Evolutionary conservation across 2,888 invertebrate species (phyloP), one percentile per base, ranked within the genome.

Genomic region (Himalopsyche kuldschensis): DNA sequence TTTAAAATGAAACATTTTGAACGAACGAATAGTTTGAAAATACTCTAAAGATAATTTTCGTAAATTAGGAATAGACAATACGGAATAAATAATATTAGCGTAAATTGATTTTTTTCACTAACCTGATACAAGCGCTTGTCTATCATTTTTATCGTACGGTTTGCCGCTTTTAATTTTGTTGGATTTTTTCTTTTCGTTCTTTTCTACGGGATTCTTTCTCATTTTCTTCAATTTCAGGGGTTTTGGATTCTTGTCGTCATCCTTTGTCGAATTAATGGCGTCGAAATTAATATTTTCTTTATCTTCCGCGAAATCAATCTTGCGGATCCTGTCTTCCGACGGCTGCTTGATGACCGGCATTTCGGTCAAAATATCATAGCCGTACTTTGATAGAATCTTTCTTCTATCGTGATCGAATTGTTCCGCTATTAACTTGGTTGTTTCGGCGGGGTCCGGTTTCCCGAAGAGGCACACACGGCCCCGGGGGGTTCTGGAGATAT

Each of bases 41-140:
- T n/a, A n/a, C n/a, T n/a, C n/a, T n/a, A n/a, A n/a, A n/a, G n/a
- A n/a, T n/a, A n/a, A 35, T 35, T 35, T 35, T 35, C 10, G 35
- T 35, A 35, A 35, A 35, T 35, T 35, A 35, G 35, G 35, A 35
- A 41, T 41, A 41, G 41, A 41, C 41, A 41, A 41, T 41, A 41
- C 1, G 15, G 41, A 41, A 3, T n/a, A 20, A 4, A 55, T 55
- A 69, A 27, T 69, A 69, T 69, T n/a, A 69, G 8, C 4, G 69
- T 27, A n/a, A 69, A 69, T 15, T 15, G 24, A n/a, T 69, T 69
- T 27, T 69, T 69, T 24, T 4, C 20, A 75, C 75, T 30, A 32
- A 85, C 85, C 85, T 78, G 85, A 84, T 27, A 86, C 84, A 17
- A 83, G 85, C 20, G 84, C 63, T 31, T 86, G 85, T 63, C 85